Conservation (phyloP, 2,888 invertebrate species). For the Ectemnius continuus region DNA sequence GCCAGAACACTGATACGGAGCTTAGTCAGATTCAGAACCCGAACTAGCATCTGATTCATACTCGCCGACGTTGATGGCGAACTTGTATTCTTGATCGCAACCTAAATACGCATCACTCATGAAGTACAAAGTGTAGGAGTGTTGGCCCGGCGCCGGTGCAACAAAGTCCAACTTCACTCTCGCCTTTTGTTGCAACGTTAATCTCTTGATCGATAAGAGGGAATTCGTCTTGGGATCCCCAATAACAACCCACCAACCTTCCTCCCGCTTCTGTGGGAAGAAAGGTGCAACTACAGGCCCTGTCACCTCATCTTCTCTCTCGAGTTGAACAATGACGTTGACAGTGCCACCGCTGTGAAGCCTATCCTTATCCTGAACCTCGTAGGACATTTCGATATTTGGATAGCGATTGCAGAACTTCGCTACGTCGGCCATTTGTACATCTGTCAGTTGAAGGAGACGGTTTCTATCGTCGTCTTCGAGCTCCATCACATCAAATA, state of each 20-base stretch:
- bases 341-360: constrained; percentile 89
- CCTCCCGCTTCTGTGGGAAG: constrained; percentile 96
- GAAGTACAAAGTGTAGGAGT: constrained; percentile 96
- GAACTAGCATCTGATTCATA: constrained; percentile 83
- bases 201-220: constrained; percentile 96
- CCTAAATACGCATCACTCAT: constrained; percentile 99
- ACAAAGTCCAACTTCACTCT: constrained; percentile 94
- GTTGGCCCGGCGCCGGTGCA: constrained; percentile 92
- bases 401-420: constrained; percentile 99
- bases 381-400: constrained; percentile 96
- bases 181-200: constrained; percentile 95
- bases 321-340: constrained; percentile 93
- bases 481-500: constrained; percentile 97
- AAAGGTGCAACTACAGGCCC: constrained; percentile 99
- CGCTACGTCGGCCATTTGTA: constrained; percentile 98
- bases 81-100: constrained; percentile 99
- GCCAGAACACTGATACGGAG: background rate
- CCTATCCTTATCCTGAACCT: constrained; percentile 89
- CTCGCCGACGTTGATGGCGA: constrained; percentile 90
- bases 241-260: constrained; percentile 99
- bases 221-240: constrained; percentile 97
- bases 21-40: constrained; percentile 80
- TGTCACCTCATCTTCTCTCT: constrained; percentile 97
- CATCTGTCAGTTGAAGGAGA: constrained; percentile 87
- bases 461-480: constrained; percentile 93